phyloP scores from a whole-genome alignment of 2,113 vertebrate species.

The Miniopterus natalensis region DNA sequence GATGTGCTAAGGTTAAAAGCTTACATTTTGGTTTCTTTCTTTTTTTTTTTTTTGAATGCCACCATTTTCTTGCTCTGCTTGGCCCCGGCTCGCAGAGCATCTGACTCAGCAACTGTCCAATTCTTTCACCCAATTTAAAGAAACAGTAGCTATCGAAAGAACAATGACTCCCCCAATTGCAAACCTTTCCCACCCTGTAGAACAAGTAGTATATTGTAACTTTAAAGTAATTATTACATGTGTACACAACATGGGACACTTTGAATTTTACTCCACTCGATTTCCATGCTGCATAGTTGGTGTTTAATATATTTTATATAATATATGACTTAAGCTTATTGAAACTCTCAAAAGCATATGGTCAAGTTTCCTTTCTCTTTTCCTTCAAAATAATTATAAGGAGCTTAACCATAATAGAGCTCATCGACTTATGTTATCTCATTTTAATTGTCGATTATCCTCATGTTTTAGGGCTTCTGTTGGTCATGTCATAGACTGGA shows the following conservation, averaged over 20 bases:
- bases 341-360: slow-evolving; percentile 11
- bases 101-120: slow-evolving; percentile 81
- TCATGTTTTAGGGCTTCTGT: slow-evolving; percentile 18
- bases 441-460: slow-evolving; percentile 32
- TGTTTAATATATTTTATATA: slow-evolving; percentile 15
- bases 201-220: not conserved
- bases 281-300: slow-evolving; percentile 42
- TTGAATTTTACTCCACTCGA: slow-evolving; percentile 26
- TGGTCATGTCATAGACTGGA: not conserved
- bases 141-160: slow-evolving; percentile 72
- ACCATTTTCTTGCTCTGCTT: slow-evolving; percentile 76
- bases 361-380: slow-evolving; percentile 8
- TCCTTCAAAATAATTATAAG: slow-evolving; percentile 28
- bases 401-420: not conserved
- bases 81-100: slow-evolving; percentile 59
- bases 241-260: not conserved
- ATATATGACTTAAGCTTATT: slow-evolving; percentile 3
- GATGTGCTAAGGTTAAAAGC: not conserved
- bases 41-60: slow-evolving; percentile 73
- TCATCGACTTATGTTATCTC: not conserved
- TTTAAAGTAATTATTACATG: slow-evolving; percentile 40
- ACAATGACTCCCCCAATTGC: not conserved
- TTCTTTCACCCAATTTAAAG: slow-evolving; percentile 76
- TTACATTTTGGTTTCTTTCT: slow-evolving; percentile 74
- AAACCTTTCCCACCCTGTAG: not conserved